Evolutionary conservation across 2,113 vertebrate species (phyloP), one percentile per base, ranked within the genome.

Genomic region (Oryzias javanicus): DNA sequence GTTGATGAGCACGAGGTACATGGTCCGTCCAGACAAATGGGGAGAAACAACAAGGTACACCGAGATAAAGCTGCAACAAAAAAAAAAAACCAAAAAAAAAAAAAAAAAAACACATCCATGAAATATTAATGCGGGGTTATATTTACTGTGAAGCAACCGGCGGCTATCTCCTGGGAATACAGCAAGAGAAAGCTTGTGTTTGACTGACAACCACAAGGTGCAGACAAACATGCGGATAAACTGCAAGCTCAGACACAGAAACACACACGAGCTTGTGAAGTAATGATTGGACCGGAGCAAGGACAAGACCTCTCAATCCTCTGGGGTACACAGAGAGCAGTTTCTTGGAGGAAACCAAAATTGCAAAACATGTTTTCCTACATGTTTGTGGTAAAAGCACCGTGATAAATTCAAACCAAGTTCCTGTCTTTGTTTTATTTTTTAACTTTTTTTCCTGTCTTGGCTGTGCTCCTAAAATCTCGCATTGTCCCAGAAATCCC

Each of bases 91-190:
- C n/a, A n/a, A n/a, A 71, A 56, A 62, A 88, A 84, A 72, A 27
- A 27, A 27, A 27, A 27, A 27, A 27, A 4, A 27, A 4, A 27
- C 72, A 76, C 70, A 40, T 70, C 29, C 25, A 90, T 92, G 76
- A 92, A 92, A 90, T 91, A 91, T 92, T 91, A 84, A 92, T 88
- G 69, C 35, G 10, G 35, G 76, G 72, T 52, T 88, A 77, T 90
- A 86, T 91, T 91, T 90, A 90, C 89, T 72, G 81, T 88, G 86
- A 86, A 78, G 83, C 81, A 64, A 82, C 60, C 73, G 49, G 73
- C 74, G 81, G 85, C 78, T 78, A 60, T 53, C 83, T 78, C 74
- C 41, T 3, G 86, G 74, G 85, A 76, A 56, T 64, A 67, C 17
- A 40, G 55, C 51, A 70, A 62, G 61, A 25, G 62, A 56, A 44